Percentiles rank a stretch among this genome's conserved stretches.
Evolutionary conservation across 2,113 vertebrate species (phyloP).

Genomic region (Myocastor coypus): DNA sequence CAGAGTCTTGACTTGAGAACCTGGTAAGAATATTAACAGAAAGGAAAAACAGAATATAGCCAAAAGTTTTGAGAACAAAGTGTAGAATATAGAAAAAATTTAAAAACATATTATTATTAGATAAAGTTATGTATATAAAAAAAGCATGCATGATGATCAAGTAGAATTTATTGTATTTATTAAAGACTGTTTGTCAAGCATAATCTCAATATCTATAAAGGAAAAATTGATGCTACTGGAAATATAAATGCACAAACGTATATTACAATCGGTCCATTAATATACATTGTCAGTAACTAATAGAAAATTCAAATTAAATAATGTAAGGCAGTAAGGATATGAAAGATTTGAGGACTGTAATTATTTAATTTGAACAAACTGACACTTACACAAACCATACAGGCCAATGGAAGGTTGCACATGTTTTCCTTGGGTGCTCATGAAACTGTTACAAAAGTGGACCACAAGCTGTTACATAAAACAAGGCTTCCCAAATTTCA

Average conservation of each 20-base stretch:
- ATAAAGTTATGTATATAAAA: background rate
- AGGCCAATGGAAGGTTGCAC: background rate
- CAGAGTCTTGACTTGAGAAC: background rate
- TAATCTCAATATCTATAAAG: background rate
- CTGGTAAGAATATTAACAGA: background rate
- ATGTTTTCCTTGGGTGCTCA: background rate
- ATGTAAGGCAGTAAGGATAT: background rate
- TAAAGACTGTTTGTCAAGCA: background rate
- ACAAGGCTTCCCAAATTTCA: background rate
- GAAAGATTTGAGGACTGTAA: background rate
- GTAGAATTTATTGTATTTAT: background rate
- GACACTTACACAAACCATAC: background rate
- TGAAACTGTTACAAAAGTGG: background rate
- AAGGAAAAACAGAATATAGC: background rate
- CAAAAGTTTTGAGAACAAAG: background rate
- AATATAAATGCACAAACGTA: background rate
- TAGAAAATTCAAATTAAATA: background rate
- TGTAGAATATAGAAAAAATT: background rate
- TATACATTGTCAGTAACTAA: background rate
- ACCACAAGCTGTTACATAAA: background rate
- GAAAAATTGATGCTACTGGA: background rate
- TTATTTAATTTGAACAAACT: conserved; percentile 18
- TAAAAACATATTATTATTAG: background rate
- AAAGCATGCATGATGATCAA: background rate
- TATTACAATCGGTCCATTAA: background rate